Evolutionary conservation across 2,113 vertebrate genomes (phyloP).

Genomic region (Brachyistius frenatus): DNA sequence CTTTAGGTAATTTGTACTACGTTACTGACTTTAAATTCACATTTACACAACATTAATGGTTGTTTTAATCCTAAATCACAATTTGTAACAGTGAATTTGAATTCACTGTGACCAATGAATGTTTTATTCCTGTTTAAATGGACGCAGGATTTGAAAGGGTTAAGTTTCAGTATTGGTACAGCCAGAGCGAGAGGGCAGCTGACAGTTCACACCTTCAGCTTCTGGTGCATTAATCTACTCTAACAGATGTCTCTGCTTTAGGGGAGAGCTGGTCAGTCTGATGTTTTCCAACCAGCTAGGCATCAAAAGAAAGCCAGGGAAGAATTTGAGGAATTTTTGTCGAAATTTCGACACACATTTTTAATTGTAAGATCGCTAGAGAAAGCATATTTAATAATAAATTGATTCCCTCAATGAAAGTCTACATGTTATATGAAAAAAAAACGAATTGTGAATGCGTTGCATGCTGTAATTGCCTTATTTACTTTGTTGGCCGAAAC

Average conservation of each 20-base stretch:
- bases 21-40: no score
- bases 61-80: no score
- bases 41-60: no score
- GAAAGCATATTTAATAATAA: neutral
- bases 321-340: neutral
- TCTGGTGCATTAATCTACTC: neutral
- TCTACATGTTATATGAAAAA: neutral
- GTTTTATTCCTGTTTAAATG: neutral
- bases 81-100: no score
- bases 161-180: neutral
- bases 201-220: neutral
- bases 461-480: neutral
- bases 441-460: neutral
- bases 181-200: no score
- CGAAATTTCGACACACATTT: neutral
- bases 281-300: neutral
- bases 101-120: no score
- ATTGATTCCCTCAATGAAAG: neutral
- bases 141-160: neutral
- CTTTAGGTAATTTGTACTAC: no score
- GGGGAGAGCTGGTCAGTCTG: neutral
- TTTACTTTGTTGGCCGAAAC: conserved; percentile 28
- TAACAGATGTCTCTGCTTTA: neutral
- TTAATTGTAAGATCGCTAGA: neutral
- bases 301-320: neutral